These are phyloP conservation scores for Hyles euphorbiae DNA, from an alignment of 1,140 invertebrate genomes.

Conservation along the genomic window DNA sequence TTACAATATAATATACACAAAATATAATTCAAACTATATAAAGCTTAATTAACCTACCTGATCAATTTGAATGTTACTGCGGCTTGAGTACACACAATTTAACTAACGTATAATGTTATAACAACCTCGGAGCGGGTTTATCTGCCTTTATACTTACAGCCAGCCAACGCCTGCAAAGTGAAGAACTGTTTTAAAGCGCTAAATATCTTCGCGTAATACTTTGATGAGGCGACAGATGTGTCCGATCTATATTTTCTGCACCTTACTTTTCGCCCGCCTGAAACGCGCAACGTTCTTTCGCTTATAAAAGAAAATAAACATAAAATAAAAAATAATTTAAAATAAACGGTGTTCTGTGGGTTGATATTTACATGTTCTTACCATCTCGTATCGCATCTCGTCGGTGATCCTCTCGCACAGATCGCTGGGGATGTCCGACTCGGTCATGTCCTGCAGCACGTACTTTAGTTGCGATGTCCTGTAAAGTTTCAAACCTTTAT, in stretches of 20 bases:
- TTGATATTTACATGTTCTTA: conserved; percentile 76
- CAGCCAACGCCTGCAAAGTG: conserved; percentile 63
- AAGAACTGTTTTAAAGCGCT: conserved; percentile 68
- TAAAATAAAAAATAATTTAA: conserved; percentile 36
- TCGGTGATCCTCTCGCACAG: conserved; percentile 91
- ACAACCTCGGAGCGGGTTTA: conserved; percentile 22
- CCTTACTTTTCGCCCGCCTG: conserved; percentile 70
- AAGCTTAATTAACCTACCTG: conserved; percentile 38
- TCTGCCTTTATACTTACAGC: conserved; percentile 68
- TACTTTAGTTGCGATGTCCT: conserved; percentile 70
- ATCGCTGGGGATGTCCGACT: conserved; percentile 94
- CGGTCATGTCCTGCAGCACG: conserved; percentile 82
- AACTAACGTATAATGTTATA: conserved; percentile 1
- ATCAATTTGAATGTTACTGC: conserved; percentile 32
- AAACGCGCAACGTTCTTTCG: conserved; percentile 35
- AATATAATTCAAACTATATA: conserved; percentile 36
- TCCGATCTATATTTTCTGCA: conserved; percentile 65
- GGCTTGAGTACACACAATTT: conserved; percentile 17
- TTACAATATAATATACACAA: conserved; percentile 56
- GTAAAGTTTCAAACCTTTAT: conserved; percentile 1
- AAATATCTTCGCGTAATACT: conserved; percentile 65
- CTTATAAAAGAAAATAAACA: conserved; percentile 35
- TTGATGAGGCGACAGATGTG: conserved; percentile 58
- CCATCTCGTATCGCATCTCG: conserved; percentile 95
- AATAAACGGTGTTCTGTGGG: conserved; percentile 23